Evolutionary conservation across 1,140 invertebrate genomes (phyloP), one percentile per base, ranked within the genome.

Genomic region (Achatina immaculata): DNA sequence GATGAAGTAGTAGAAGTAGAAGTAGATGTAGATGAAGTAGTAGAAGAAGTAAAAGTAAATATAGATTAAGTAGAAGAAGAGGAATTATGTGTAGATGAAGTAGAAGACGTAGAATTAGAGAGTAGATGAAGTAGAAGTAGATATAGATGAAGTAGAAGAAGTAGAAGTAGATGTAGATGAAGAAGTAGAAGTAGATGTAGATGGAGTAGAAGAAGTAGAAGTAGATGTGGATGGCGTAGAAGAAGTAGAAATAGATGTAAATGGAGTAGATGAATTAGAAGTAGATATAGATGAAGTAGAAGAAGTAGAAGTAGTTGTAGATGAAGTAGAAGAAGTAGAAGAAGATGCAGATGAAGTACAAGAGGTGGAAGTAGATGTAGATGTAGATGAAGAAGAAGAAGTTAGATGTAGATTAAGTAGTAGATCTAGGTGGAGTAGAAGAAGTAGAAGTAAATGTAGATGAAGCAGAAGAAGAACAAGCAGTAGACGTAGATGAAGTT

Each of bases 111-210:
- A 34, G 34, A n/a, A 6, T 28, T 11, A 24, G 24, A n/a, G 24
- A 65, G 62, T 11, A 34, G 34, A 34, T 11, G 24, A 65, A 34
- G 24, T 7, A n/a, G 62, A 65, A 34, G 34, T n/a, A 68, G 66
- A 68, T 16, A 31, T 36, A 68, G 66, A 68, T 16, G 38, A 21
- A 68, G 66, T 31, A 40, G 38, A 11, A 68, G 66, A 68, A 40
- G 38, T 36, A 68, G 66, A 68, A 40, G 38, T 36, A 68, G 66
- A 68, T 16, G 38, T 36, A 68, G 66, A 68, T 16, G 38, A 21
- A 68, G 66, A 68, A 40, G 38, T 36, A 68, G 66, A 68, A 40
- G 38, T 34, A 38, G 66, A 68, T 31, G 66, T 68, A 40, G 38
- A 68, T 19, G 66, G 6, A 68, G 38, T 16, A 36, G 66, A 19